Evolutionary conservation across 2,888 invertebrate genomes (phyloP).

Genomic region (Archips xylosteana): DNA sequence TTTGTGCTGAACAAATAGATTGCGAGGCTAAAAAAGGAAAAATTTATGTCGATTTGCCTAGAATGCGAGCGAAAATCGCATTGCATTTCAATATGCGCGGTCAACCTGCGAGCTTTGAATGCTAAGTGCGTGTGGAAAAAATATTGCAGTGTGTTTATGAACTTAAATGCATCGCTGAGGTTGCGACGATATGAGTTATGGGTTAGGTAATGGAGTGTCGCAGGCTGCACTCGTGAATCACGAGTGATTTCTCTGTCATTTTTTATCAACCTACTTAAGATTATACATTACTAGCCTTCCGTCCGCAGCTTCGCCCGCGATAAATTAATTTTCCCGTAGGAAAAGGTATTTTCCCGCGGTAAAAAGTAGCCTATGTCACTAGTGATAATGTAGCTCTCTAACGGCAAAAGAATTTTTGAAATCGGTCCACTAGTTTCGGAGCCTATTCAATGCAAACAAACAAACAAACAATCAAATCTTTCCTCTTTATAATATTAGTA

Average conservation of each 20-base stretch:
- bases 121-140: conserved; percentile 51
- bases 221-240: conserved; percentile 33
- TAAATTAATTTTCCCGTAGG: too few species aligned
- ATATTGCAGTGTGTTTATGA: background rate
- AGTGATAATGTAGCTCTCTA: too few species aligned
- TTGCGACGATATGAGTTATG: conserved; percentile 21
- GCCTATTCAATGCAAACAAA: too few species aligned
- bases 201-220: conserved; percentile 14
- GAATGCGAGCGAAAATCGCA: conserved; percentile 50
- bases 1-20: conserved; percentile 28
- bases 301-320: too few species aligned
- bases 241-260: conserved; percentile 21
- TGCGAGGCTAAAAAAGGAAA: conserved; percentile 43
- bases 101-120: conserved; percentile 55
- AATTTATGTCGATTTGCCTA: conserved; percentile 53
- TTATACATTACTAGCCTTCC: too few species aligned
- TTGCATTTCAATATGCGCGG: conserved; percentile 53
- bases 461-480: too few species aligned
- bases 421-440: too few species aligned
- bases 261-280: conserved; percentile 40
- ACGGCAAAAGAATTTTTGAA: too few species aligned
- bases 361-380: too few species aligned
- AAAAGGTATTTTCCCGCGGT: too few species aligned
- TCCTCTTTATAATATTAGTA: too few species aligned
- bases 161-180: conserved; percentile 4